Conservation (phyloP, 2,797 vertebrate genomes). For the Sebastes goodei region DNA sequence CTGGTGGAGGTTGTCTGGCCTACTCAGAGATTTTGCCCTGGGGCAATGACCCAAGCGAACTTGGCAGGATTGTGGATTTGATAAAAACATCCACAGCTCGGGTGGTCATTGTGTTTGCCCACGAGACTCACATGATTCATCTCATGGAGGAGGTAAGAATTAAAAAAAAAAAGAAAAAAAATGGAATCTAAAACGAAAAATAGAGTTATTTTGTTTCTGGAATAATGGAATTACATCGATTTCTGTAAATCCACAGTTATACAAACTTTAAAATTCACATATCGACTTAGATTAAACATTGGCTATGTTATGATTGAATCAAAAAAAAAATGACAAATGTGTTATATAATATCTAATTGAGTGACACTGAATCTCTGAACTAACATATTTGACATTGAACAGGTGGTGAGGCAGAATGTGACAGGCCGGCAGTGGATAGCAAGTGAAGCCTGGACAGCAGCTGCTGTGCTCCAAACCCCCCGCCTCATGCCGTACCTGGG, state of each 20-base stretch:
- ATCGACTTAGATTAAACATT: neutral
- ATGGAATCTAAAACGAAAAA: neutral
- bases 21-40: conserved; percentile 71
- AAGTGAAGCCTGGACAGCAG: conserved; percentile 50
- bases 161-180: neutral
- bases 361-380: neutral
- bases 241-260: neutral
- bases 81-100: conserved; percentile 61
- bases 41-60: conserved; percentile 39
- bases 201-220: neutral
- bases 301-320: neutral
- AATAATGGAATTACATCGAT: neutral
- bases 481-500: conserved; percentile 46
- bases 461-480: conserved; percentile 35
- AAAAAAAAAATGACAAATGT: neutral
- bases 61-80: conserved; percentile 51
- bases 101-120: conserved; percentile 64
- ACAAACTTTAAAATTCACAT: neutral
- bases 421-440: conserved; percentile 53
- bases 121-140: conserved; percentile 47
- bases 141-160: conserved; percentile 54
- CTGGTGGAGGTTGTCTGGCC: conserved; percentile 62
- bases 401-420: conserved; percentile 60
- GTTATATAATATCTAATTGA: neutral
- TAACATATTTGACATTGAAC: neutral